A percentile compares a stretch with the other conserved stretches of the same genome.
These are phyloP conservation scores for Triops cancriformis DNA, from an alignment of 1,140 invertebrate species.

Conservation along the genomic window DNA sequence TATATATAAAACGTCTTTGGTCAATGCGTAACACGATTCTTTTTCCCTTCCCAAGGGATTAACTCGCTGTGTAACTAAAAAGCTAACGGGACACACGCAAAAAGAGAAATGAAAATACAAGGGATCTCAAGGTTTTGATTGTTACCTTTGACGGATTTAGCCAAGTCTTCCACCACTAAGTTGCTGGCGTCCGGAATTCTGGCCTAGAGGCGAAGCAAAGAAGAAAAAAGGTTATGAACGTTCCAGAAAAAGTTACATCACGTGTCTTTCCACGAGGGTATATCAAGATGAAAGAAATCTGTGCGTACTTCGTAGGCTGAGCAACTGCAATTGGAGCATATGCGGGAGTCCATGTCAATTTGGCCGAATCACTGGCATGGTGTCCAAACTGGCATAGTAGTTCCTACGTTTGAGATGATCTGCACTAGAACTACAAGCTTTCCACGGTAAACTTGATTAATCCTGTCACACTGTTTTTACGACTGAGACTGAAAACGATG, in stretches of 20 bases:
- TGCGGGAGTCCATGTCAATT: conserved; percentile 8
- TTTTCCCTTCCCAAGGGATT: neutral
- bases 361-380: neutral
- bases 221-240: neutral
- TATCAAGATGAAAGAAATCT: neutral
- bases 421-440: too few relatives aligned
- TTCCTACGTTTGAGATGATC: neutral
- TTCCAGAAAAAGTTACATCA: neutral
- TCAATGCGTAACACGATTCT: neutral
- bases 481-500: neutral
- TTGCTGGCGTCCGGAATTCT: conserved; percentile 2
- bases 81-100: neutral
- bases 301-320: neutral
- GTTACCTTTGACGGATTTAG: conserved; percentile 9
- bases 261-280: neutral
- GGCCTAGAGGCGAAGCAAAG: neutral
- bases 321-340: neutral
- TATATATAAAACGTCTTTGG: too few relatives aligned
- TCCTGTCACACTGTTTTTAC: neutral
- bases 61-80: neutral
- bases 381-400: neutral
- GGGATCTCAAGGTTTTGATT: neutral
- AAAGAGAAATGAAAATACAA: neutral
- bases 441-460: neutral
- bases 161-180: neutral